Base-by-base conservation (phyloP, 2,113 vertebrate species). In the Syrmaticus mikado region DNA sequence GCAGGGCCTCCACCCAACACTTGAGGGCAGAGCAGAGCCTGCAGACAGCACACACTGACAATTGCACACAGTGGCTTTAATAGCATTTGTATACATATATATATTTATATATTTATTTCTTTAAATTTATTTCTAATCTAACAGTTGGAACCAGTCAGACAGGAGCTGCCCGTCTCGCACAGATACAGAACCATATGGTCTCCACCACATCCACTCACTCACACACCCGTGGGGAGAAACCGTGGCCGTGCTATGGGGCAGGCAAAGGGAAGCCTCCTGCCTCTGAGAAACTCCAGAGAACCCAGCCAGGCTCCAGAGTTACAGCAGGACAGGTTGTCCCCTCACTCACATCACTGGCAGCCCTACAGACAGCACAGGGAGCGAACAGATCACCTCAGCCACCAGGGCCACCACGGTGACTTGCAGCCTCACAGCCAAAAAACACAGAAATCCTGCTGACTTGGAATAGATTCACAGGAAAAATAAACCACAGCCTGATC, bases 41-140 rank as follows among this genome's bases (percentile, higher is more conserved):
- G 55, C 52, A 87, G 67, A 79, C 76, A 91, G 50, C 75, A 77
- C 43, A 78, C 43, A 71, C 73, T 52, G 71, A 19, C 10, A 1
- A 6, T 30, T 87, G 71, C 0, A 3, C 28, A 40, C 38, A 21
- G 38, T 64, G 73, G 20, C 25, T 94, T 94, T 92, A 94, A 88
- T 85, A 80, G 28, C 40, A 83, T 19, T 41, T 90, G 83, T 55
- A 87, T 14, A 41, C 68, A 82, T 50, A 76, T 34, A 65, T 81
- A 25, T 65, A 32, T 62, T 30, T 76, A 62, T 70, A 62, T 91
- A 84, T 34, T 34, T 45, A 61, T 36, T 87, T 96, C 93, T 50
- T 53, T 53, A 95, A 96, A 96, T 96, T 95, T 58, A 94, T 89
- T 93, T 87, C 58, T 90, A 81, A 83, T 96, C 89, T 96, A 94